A percentile compares a stretch with the other conserved stretches of the same genome.
Evolutionary conservation across 2,797 vertebrate species (phyloP).

Genomic region (Arnoldichthys spilopterus): DNA sequence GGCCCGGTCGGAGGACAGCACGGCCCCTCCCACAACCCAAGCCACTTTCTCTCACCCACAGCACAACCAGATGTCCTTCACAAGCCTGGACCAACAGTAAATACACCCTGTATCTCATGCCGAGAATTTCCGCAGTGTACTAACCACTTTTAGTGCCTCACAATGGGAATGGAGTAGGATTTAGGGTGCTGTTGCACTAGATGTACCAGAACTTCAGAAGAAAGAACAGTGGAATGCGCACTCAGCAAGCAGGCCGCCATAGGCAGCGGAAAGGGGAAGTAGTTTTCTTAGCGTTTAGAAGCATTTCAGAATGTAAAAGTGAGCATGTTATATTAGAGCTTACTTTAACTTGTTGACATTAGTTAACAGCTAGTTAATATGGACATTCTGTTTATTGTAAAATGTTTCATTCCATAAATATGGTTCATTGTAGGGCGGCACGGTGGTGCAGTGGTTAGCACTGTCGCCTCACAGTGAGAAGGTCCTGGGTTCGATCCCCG

Average conservation of each 20-base stretch:
- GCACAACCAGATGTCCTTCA: constrained; percentile 54
- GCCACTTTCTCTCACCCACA: constrained; percentile 39
- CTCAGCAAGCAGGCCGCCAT: background rate
- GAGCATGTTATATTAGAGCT: background rate
- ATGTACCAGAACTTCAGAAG: background rate
- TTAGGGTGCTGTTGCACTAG: background rate
- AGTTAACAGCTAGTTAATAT: background rate
- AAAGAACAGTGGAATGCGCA: background rate
- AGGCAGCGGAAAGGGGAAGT: background rate
- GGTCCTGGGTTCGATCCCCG: too few species aligned
- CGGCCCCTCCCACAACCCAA: constrained; percentile 9
- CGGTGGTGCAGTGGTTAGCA: too few species aligned
- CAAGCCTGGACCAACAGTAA: constrained; percentile 31
- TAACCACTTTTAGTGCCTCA: background rate
- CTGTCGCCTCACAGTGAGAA: too few species aligned
- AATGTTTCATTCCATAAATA: background rate
- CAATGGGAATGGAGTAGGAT: background rate
- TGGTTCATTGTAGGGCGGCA: too few species aligned
- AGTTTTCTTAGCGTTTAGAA: background rate
- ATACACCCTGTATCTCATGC: constrained; percentile 8
- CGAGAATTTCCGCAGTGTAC: background rate
- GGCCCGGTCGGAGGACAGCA: constrained; percentile 35
- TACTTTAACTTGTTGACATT: background rate
- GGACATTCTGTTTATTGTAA: background rate
- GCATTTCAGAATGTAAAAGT: background rate